These are phyloP conservation scores for Ictalurus furcatus DNA, from an alignment of 2,113 vertebrate species.

Conservation along the genomic window DNA sequence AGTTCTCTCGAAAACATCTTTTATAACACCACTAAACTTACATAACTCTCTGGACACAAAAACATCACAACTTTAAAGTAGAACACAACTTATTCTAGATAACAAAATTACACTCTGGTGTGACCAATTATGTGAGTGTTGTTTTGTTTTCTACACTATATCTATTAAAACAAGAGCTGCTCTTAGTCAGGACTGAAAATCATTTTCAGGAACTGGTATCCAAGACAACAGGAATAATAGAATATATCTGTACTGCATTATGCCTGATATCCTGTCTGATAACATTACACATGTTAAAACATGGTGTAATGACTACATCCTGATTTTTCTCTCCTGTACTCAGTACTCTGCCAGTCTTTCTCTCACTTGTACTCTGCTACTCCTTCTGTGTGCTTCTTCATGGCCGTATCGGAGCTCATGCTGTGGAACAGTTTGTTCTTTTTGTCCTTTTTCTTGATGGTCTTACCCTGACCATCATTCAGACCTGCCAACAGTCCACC, in stretches of 20 bases:
- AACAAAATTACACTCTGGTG: neutral
- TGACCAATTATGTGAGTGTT: too few species aligned
- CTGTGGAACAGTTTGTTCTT: constrained; percentile 90
- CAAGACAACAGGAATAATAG: neutral
- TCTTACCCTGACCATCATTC: constrained; percentile 67
- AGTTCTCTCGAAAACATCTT: too few species aligned
- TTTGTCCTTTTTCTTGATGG: constrained; percentile 81
- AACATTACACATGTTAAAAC: neutral
- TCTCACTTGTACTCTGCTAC: constrained; percentile 88
- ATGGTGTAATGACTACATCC: neutral
- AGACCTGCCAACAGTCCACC: constrained; percentile 89
- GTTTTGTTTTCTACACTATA: too few species aligned
- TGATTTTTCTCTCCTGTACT: neutral
- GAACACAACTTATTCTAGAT: too few species aligned
- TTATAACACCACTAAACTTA: too few species aligned
- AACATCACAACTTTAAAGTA: too few species aligned
- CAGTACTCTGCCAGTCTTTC: neutral
- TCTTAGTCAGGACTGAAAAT: neutral
- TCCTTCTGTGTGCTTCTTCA: constrained; percentile 84
- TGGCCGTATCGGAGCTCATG: constrained; percentile 90
- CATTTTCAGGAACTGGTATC: neutral
- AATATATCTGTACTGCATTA: neutral
- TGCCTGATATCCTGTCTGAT: neutral
- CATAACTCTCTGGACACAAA: too few species aligned
- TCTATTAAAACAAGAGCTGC: neutral